A percentile compares a stretch with the other conserved stretches of the same genome.
Evolutionary conservation across 92 coral and sea anemone species (phyloP).

Genomic region (Epizoanthus ramosus): DNA sequence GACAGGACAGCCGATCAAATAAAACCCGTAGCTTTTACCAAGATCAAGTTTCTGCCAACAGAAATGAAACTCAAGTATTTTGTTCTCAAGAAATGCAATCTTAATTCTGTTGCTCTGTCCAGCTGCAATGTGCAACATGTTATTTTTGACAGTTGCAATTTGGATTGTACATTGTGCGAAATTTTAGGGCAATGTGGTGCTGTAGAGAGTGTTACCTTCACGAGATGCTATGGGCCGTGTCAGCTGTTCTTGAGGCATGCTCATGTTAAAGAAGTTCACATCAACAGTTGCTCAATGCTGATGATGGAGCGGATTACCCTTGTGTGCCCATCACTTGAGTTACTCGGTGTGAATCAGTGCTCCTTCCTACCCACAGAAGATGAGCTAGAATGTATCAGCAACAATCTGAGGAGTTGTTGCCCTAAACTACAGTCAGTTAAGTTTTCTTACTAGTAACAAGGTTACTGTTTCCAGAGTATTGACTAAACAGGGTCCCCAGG

Average conservation of each 20-base stretch:
- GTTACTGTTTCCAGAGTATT: background rate
- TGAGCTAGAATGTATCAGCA: slow-evolving; percentile 63
- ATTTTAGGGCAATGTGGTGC: slow-evolving; percentile 53
- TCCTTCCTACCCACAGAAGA: slow-evolving; percentile 71
- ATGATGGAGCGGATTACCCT: slow-evolving; percentile 77
- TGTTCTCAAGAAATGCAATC: slow-evolving; percentile 66
- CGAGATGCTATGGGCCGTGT: slow-evolving; percentile 83
- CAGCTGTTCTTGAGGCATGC: slow-evolving; percentile 65
- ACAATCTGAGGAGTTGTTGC: slow-evolving; percentile 58
- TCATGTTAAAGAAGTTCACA: slow-evolving; percentile 58
- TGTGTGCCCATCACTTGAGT: slow-evolving; percentile 70
- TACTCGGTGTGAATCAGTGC: slow-evolving; percentile 56
- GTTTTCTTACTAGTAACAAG: slow-evolving; percentile 46
- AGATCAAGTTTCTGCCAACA: slow-evolving; percentile 51
- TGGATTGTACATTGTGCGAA: slow-evolving; percentile 60
- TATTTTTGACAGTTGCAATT: slow-evolving; percentile 74
- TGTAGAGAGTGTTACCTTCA: slow-evolving; percentile 57
- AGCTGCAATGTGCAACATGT: slow-evolving; percentile 60
- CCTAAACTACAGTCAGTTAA: slow-evolving; percentile 70
- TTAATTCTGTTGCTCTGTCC: slow-evolving; percentile 56
- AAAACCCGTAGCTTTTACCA: slow-evolving; percentile 72
- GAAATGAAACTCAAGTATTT: slow-evolving; percentile 38
- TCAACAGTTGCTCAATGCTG: slow-evolving; percentile 65
- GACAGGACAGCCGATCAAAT: slow-evolving; percentile 72
- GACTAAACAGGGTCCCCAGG: background rate